Percentiles rank a stretch among this genome's conserved stretches.
Conservation (phyloP, 2,113 vertebrate genomes). For the Girardinichthys multiradiatus region DNA sequence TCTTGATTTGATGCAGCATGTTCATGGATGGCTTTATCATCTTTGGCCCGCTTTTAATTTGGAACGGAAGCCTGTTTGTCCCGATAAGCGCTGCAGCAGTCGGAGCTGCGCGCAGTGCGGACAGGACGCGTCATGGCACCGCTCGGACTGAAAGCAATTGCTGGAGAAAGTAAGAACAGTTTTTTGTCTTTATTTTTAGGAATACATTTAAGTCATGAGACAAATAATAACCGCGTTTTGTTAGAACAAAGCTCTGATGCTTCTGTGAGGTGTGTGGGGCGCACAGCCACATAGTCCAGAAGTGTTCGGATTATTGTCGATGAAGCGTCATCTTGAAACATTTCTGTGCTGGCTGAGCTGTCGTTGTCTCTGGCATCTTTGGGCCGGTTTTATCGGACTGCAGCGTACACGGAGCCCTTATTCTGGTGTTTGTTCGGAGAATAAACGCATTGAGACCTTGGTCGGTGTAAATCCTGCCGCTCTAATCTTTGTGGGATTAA, state of each 20-base stretch:
- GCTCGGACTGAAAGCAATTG: constrained; percentile 89
- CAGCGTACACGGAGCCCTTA: neutral
- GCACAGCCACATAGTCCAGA: neutral
- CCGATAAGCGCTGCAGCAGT: neutral
- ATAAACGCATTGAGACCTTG: constrained; percentile 15
- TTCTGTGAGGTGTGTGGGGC: neutral
- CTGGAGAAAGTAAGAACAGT: constrained; percentile 87
- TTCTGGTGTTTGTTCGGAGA: neutral
- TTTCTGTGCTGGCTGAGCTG: neutral
- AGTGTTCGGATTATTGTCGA: neutral
- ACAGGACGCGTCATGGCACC: constrained; percentile 83
- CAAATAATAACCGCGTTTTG: neutral
- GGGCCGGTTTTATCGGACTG: neutral
- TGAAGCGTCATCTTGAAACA: neutral
- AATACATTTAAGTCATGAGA: neutral
- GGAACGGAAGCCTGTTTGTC: neutral
- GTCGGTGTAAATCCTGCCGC: constrained; percentile 57
- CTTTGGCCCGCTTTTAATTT: constrained; percentile 50
- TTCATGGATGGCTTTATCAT: too few species aligned
- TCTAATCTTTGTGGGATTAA: constrained; percentile 76
- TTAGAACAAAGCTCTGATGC: neutral
- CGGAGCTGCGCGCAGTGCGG: neutral
- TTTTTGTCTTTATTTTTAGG: neutral
- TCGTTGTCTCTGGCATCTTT: neutral
- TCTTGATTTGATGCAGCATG: too few species aligned